These are phyloP conservation scores for Holothuria glaberrima DNA, from an alignment of 35 echinoderm and acorn worm species.

Conservation along the genomic window DNA sequence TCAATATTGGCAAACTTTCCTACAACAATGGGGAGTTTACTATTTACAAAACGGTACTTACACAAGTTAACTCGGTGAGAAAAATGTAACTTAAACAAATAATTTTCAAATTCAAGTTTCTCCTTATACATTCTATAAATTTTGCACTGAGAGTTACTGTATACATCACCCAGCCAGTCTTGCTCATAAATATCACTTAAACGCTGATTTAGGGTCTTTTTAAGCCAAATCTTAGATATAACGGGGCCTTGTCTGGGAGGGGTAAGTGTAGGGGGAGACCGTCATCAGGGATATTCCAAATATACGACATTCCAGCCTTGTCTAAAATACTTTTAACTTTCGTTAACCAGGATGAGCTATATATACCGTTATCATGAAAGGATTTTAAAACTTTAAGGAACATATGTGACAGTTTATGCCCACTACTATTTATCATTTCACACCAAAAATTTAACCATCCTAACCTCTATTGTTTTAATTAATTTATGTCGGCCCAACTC, in stretches of 20 bases:
- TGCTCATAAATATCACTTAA: conserved; percentile 14
- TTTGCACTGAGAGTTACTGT: neutral
- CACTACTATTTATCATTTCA: neutral
- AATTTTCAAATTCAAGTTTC: neutral
- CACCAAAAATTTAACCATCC: neutral
- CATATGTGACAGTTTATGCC: neutral
- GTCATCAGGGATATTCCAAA: neutral
- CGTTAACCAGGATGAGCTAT: neutral
- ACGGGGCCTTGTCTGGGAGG: neutral
- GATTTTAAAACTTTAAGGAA: neutral
- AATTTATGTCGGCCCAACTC: neutral
- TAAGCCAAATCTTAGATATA: neutral
- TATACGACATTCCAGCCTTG: neutral
- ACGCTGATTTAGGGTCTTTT: neutral
- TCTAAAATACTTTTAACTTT: conserved; percentile 2
- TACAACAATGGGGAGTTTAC: neutral
- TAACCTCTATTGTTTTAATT: neutral
- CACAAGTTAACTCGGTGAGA: neutral
- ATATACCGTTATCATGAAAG: neutral
- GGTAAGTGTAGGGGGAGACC: neutral
- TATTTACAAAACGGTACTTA: neutral
- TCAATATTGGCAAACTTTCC: no score
- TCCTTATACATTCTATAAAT: neutral
- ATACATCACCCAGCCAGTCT: neutral
- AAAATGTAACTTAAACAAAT: neutral